Evolutionary conservation across 2,888 invertebrate species (phyloP).

Genomic region (Corythucha ciliata): DNA sequence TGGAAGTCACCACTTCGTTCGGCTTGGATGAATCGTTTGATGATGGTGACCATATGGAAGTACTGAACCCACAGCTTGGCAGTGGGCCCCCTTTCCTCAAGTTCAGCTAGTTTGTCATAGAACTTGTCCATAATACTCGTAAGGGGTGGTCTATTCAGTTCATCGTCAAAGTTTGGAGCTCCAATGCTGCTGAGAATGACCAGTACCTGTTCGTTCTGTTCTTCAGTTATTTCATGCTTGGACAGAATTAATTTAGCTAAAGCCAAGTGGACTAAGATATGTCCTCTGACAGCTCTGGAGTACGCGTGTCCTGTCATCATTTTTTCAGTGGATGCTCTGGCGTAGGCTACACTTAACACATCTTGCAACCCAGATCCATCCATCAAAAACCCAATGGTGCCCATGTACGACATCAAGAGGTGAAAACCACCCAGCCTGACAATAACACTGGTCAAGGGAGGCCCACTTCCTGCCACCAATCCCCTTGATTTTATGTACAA

Average conservation of each 20-base stretch:
- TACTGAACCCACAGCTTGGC: slow-evolving; percentile 1
- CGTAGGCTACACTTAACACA: slow-evolving; percentile 35
- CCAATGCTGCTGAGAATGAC: slow-evolving; percentile 4
- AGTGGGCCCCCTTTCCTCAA: slow-evolving; percentile 6
- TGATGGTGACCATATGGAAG: neutral
- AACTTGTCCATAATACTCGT: slow-evolving; percentile 7
- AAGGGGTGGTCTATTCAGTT: neutral
- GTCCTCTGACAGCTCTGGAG: neutral
- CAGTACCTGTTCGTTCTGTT: slow-evolving; percentile 4
- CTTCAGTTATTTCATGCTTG: slow-evolving; percentile 2
- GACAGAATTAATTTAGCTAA: slow-evolving; percentile 4
- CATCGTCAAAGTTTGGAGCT: slow-evolving; percentile 4
- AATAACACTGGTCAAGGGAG: no score
- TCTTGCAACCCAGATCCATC: slow-evolving; percentile 41
- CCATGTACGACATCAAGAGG: neutral
- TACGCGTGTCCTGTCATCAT: slow-evolving; percentile 11
- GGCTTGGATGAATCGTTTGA: neutral
- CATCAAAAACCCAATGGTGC: slow-evolving; percentile 37
- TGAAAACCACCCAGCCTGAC: neutral
- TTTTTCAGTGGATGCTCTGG: slow-evolving; percentile 37
- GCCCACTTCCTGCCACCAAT: no score
- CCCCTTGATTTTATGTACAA: no score
- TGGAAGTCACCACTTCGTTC: slow-evolving; percentile 29
- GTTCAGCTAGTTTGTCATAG: no score
- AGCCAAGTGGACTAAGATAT: slow-evolving; percentile 6